phyloP scores from a whole-genome alignment of 2,113 vertebrate species.

The Orycteropus afer region DNA sequence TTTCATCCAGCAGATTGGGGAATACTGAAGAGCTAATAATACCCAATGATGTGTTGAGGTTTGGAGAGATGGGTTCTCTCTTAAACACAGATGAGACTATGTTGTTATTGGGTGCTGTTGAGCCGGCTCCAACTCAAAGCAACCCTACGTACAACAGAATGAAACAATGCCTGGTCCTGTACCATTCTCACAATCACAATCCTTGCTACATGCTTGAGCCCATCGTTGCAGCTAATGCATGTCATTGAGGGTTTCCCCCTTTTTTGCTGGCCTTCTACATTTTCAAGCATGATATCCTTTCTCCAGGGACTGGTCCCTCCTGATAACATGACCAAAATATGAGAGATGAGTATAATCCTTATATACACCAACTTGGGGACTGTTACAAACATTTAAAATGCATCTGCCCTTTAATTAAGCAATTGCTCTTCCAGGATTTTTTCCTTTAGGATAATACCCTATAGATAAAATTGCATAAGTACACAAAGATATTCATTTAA shows the following conservation, averaged over 20 bases:
- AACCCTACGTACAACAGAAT: too few species aligned
- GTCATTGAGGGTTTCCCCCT: too few species aligned
- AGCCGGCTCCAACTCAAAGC: too few species aligned
- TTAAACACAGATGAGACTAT: not conserved
- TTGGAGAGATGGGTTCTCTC: not conserved
- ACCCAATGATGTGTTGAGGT: not conserved
- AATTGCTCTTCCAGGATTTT: not conserved
- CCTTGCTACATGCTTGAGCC: too few species aligned
- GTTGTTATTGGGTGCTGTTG: too few species aligned
- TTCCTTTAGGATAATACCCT: not conserved
- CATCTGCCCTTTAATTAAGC: slow-evolving; percentile 1
- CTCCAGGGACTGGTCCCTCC: too few species aligned
- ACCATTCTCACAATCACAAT: too few species aligned
- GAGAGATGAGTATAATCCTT: not conserved
- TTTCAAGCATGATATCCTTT: too few species aligned
- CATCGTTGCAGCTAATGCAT: too few species aligned
- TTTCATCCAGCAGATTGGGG: not conserved
- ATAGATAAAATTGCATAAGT: not conserved
- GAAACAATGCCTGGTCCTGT: too few species aligned
- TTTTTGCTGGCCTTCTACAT: too few species aligned
- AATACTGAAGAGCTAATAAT: slow-evolving; percentile 15
- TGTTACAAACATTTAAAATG: not conserved
- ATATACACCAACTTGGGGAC: not conserved
- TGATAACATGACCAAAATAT: too few species aligned
- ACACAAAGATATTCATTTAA: not conserved